A percentile compares a stretch with the other conserved stretches of the same genome.
phyloP scores from a whole-genome alignment of 2,113 vertebrate species.

The Micromys minutus region DNA sequence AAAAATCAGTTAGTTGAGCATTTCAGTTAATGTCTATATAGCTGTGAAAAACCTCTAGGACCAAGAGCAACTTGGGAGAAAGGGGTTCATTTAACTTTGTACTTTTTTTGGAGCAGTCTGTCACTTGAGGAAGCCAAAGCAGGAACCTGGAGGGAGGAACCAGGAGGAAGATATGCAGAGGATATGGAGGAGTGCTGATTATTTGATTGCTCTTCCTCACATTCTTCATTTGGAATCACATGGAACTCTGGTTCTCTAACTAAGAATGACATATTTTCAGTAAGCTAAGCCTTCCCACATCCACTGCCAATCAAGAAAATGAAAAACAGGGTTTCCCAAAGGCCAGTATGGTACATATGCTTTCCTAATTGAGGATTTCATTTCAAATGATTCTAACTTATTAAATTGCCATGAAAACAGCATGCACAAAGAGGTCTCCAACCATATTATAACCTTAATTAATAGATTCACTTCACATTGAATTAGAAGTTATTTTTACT shows the following conservation, averaged over 20 bases:
- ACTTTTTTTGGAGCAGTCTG: background rate
- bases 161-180: background rate
- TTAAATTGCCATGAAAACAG: background rate
- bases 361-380: background rate
- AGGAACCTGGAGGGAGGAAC: background rate
- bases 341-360: background rate
- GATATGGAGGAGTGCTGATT: background rate
- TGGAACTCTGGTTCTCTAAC: background rate
- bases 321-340: background rate
- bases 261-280: too few species aligned
- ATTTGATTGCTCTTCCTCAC: background rate
- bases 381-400: background rate
- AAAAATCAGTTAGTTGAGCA: background rate
- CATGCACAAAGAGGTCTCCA: background rate
- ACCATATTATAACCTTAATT: background rate
- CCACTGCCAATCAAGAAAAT: background rate
- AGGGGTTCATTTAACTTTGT: background rate
- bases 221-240: background rate
- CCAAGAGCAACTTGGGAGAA: background rate
- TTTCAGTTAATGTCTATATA: background rate
- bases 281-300: background rate
- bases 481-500: constrained; percentile 9
- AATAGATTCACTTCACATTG: background rate
- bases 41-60: background rate
- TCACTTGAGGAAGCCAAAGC: background rate